Conservation (phyloP, 2,888 invertebrate species). For the Coleophora flavipennella region DNA sequence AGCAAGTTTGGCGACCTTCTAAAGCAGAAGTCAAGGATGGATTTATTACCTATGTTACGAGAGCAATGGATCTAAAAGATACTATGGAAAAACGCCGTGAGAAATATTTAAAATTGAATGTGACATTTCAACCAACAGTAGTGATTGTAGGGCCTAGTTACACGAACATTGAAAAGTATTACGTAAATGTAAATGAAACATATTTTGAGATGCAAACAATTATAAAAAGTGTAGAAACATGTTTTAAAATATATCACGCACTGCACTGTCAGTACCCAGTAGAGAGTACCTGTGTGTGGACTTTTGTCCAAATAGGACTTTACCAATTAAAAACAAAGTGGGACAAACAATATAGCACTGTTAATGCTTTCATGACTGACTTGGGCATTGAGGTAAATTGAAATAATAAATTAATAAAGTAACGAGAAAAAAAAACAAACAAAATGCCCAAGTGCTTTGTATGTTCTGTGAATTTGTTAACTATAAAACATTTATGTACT, state of each 20-base stretch:
- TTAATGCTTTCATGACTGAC: conserved; percentile 7
- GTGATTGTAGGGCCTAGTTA: too few species aligned
- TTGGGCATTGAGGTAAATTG: conserved; percentile 4
- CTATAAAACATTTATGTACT: conserved; percentile 6
- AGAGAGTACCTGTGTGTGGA: conserved; percentile 8
- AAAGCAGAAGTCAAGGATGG: conserved; percentile 7
- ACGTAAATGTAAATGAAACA: too few species aligned
- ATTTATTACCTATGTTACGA: conserved; percentile 5
- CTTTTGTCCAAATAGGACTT: conserved; percentile 6
- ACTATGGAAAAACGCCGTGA: too few species aligned
- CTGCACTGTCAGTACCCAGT: neutral
- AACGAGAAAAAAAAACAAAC: too few species aligned
- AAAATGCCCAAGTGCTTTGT: neutral
- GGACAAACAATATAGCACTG: conserved; percentile 7
- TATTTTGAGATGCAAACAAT: too few species aligned
- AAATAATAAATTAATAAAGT: conserved; percentile 2
- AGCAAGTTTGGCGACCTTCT: conserved; percentile 5
- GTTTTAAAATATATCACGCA: too few species aligned
- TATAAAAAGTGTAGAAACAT: too few species aligned
- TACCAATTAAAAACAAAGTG: conserved; percentile 8
- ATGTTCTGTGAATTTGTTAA: conserved; percentile 5
- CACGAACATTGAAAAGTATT: too few species aligned
- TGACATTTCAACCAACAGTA: too few species aligned
- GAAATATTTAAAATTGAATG: too few species aligned
- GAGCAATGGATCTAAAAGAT: neutral